These are phyloP conservation scores for Chitala chitala DNA, from an alignment of 2,113 vertebrate species.

Conservation along the genomic window DNA sequence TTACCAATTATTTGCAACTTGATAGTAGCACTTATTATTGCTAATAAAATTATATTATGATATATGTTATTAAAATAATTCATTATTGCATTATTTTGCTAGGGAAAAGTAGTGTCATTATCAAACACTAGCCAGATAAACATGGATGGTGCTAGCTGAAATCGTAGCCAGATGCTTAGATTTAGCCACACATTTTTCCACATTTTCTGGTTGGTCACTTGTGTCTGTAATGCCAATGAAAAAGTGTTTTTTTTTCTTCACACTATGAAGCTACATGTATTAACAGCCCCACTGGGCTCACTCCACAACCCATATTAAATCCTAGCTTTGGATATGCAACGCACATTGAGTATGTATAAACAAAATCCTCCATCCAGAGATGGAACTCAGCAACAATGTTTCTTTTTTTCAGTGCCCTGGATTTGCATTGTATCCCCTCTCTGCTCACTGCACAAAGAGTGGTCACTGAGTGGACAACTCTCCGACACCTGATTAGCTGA, in stretches of 20 bases:
- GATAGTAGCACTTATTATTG: background rate
- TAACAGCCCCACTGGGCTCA: background rate
- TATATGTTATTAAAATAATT: too few relatives aligned
- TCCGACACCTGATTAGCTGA: slow-evolving; percentile 15
- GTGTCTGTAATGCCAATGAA: background rate
- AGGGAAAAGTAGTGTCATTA: background rate
- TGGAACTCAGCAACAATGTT: too few relatives aligned
- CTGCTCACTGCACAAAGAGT: background rate
- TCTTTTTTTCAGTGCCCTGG: too few relatives aligned
- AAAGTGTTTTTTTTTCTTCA: background rate
- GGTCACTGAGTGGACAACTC: background rate
- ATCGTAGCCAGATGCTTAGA: too few relatives aligned
- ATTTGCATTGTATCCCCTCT: background rate
- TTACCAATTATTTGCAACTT: background rate
- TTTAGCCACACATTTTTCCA: too few relatives aligned
- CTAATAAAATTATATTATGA: slow-evolving; percentile 3
- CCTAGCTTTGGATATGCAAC: background rate
- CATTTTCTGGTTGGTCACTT: too few relatives aligned
- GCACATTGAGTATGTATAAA: too few relatives aligned
- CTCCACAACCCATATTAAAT: background rate
- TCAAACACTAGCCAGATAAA: background rate
- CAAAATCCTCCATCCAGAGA: too few relatives aligned
- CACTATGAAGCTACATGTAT: background rate
- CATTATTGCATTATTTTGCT: background rate
- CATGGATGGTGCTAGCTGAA: too few relatives aligned